Conservation (phyloP, 1,140 invertebrate genomes). For the Spodoptera frugiperda region DNA sequence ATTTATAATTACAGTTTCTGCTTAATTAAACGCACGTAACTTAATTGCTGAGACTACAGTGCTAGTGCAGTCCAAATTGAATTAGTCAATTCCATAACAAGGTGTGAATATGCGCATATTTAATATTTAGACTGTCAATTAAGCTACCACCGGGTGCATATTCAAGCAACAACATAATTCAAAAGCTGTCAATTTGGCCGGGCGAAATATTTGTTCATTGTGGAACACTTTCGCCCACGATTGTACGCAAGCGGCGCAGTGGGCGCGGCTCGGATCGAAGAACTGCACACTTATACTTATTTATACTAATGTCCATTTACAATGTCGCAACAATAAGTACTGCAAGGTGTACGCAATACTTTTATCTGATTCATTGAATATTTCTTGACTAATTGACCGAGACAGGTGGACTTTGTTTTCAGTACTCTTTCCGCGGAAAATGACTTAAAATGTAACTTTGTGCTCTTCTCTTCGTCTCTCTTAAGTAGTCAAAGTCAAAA, state of each 20-base stretch:
- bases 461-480: too few relatives aligned
- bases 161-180: constrained; percentile 31
- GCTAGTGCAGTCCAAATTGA: neutral
- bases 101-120: constrained; percentile 33
- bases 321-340: constrained; percentile 25
- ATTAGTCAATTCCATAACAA: constrained; percentile 14
- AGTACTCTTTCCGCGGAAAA: too few relatives aligned
- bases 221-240: constrained; percentile 36
- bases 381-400: neutral
- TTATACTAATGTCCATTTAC: constrained; percentile 45
- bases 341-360: constrained; percentile 23
- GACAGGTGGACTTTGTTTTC: neutral
- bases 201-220: constrained; percentile 30
- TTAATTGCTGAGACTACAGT: neutral
- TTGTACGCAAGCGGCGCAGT: constrained; percentile 36
- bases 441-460: too few relatives aligned
- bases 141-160: constrained; percentile 15
- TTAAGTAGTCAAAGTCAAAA: too few relatives aligned
- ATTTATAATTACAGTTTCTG: constrained; percentile 19
- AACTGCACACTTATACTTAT: constrained; percentile 44
- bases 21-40: constrained; percentile 24
- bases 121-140: constrained; percentile 40
- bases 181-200: constrained; percentile 31
- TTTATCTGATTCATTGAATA: constrained; percentile 43
- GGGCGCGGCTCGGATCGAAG: constrained; percentile 41